These are phyloP conservation scores for Apoda limacodes DNA, from an alignment of 2,888 invertebrate genomes.

Conservation along the genomic window DNA sequence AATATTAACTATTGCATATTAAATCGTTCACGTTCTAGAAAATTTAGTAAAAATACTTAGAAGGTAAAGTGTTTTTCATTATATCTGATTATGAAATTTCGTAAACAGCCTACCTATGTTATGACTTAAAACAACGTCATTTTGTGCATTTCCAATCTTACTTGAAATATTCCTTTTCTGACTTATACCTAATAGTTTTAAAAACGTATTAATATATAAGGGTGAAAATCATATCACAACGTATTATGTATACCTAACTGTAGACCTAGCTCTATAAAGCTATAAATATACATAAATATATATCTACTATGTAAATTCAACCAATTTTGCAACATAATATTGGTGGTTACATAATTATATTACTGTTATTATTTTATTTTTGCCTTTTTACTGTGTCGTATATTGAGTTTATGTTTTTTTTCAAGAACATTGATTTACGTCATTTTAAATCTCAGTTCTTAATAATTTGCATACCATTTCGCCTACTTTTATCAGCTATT, in stretches of 20 bases:
- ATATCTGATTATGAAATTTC: constrained; percentile 25
- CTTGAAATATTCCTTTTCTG: neutral
- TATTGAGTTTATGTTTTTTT: too few species aligned
- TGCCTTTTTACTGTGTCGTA: too few species aligned
- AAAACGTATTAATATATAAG: constrained; percentile 24
- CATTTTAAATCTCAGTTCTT: too few species aligned
- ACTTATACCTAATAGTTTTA: constrained; percentile 8
- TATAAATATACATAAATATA: too few species aligned
- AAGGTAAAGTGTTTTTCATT: constrained; percentile 40
- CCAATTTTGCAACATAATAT: too few species aligned
- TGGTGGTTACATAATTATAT: too few species aligned
- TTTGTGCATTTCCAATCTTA: constrained; percentile 11
- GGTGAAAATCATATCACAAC: constrained; percentile 61
- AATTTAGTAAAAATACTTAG: constrained; percentile 43
- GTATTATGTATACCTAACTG: constrained; percentile 53
- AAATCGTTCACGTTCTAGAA: constrained; percentile 65
- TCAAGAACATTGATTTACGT: too few species aligned
- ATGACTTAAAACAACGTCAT: constrained; percentile 13
- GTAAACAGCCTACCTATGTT: constrained; percentile 18
- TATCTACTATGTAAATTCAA: too few species aligned
- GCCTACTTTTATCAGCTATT: too few species aligned
- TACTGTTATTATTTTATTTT: too few species aligned
- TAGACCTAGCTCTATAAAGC: too few species aligned
- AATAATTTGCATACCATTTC: too few species aligned
- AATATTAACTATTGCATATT: constrained; percentile 44